phyloP scores from a whole-genome alignment of 2,797 vertebrate species.

The Okamejei kenojei region DNA sequence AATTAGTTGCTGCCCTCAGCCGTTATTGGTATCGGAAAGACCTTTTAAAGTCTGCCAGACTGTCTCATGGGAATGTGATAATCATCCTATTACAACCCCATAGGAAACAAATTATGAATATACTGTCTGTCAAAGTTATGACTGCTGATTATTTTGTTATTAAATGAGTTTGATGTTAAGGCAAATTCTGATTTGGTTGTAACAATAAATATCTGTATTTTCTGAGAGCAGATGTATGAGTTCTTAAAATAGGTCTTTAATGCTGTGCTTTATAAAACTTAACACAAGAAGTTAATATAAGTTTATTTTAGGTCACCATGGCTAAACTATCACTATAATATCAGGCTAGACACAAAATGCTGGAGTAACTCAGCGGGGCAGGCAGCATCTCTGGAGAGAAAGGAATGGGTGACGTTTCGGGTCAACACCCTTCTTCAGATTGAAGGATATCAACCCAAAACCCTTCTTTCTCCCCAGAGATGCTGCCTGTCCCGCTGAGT shows the following conservation, averaged over 20 bases:
- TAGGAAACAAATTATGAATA: constrained; percentile 67
- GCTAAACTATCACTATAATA: too few species aligned
- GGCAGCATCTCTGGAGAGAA: too few species aligned
- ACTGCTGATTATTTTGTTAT: constrained; percentile 56
- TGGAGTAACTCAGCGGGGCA: too few species aligned
- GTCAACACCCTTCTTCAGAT: too few species aligned
- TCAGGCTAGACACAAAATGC: too few species aligned
- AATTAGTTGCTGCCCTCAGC: constrained; percentile 89
- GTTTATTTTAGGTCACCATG: too few species aligned
- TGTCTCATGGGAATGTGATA: constrained; percentile 69
- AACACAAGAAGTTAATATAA: too few species aligned
- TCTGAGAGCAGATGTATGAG: background rate
- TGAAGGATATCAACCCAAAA: too few species aligned
- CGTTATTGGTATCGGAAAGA: constrained; percentile 89
- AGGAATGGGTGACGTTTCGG: too few species aligned
- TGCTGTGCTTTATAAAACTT: constrained; percentile 3
- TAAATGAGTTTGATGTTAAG: constrained; percentile 44
- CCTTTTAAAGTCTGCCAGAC: constrained; percentile 93
- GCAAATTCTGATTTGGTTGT: constrained; percentile 40
- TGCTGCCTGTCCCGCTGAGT: too few species aligned
- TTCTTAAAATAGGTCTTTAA: background rate
- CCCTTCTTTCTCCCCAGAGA: too few species aligned
- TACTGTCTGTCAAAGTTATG: constrained; percentile 58
- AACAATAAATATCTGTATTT: constrained; percentile 29
- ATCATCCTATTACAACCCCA: constrained; percentile 65